Base-by-base conservation (phyloP, 2,113 vertebrate species). In the Raja brachyura region DNA sequence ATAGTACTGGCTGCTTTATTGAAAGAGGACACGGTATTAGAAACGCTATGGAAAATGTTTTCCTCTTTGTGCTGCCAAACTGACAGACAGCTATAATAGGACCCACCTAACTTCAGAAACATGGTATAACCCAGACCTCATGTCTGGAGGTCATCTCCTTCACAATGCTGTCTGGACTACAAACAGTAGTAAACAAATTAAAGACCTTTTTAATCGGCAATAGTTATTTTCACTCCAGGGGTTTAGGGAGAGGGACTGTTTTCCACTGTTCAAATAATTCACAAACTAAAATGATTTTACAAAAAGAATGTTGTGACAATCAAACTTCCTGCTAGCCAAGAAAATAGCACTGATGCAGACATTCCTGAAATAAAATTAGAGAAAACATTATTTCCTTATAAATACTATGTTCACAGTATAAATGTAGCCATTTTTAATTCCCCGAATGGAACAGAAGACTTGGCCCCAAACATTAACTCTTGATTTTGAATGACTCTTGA, bases 101-200 rank as follows among this genome's bases (percentile, higher is more conserved):
- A 73, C 90, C 66, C 39, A 73, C 68, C 90, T 92, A 54, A 92
- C 90, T 54, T 73, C 33, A 92, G 90, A 92, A 92, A 74, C 33
- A 92, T 92, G 66, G 90, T 92, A 92, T 92, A 92, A 92, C 68
- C 39, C 90, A 92, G 68, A 92, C 39, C 88, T 74, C 68, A 25
- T 92, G 68, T 92, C 90, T 92, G 90, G 90, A 92, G 68, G 68
- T 92, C 66, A 73, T 54, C 90, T 73, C 68, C 68, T 92, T 28
- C 33, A 92, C 90, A 20, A 74, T 74, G 22, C 90, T 73, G 88
- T 92, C 90, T 92, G 90, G 33, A 92, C 90, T 92, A 74, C 66
- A 18, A 48, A 92, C 90, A 73, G 68, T 92, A 92, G 90, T 92
- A 92, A 92, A 92, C 90, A 92, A 92, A 92, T 92, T 92, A 92